Conservation (phyloP, 2,113 vertebrate species). For the Hypanus sabinus region DNA sequence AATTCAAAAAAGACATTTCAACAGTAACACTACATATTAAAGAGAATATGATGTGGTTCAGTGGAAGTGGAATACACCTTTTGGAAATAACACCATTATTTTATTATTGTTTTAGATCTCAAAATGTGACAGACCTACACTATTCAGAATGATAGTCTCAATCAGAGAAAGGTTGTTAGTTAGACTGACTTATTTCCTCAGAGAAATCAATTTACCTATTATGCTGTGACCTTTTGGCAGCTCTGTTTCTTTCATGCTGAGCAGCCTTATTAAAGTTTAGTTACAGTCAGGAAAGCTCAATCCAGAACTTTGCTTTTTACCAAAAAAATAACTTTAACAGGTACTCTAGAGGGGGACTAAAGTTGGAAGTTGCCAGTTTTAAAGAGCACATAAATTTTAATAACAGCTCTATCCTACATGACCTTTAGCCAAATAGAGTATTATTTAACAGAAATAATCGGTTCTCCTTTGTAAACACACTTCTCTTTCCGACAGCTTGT, state of each 20-base stretch:
- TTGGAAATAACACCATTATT: not conserved
- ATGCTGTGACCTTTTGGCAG: not conserved
- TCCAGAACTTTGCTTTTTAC: not conserved
- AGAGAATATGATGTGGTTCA: not conserved
- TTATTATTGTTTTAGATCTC: not conserved
- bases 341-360: not conserved
- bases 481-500: slow-evolving; percentile 13
- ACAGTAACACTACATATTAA: not conserved
- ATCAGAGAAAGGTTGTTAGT: slow-evolving; percentile 4
- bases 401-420: not conserved
- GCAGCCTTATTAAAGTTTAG: slow-evolving; percentile 29
- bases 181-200: slow-evolving; percentile 14
- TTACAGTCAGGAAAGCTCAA: slow-evolving; percentile 9
- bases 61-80: not conserved
- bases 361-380: not conserved
- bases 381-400: not conserved
- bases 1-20: not conserved
- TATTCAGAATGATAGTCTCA: not conserved
- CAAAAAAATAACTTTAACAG: not conserved
- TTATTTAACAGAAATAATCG: slow-evolving; percentile 16
- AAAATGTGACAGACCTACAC: not conserved
- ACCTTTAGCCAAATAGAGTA: not conserved
- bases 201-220: slow-evolving; percentile 30
- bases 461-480: not conserved
- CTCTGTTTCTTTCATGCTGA: not conserved